Percentiles rank a stretch among this genome's conserved stretches.
These are phyloP conservation scores for Cichladusa arquata DNA, from an alignment of 2,113 vertebrate species.

Conservation along the genomic window DNA sequence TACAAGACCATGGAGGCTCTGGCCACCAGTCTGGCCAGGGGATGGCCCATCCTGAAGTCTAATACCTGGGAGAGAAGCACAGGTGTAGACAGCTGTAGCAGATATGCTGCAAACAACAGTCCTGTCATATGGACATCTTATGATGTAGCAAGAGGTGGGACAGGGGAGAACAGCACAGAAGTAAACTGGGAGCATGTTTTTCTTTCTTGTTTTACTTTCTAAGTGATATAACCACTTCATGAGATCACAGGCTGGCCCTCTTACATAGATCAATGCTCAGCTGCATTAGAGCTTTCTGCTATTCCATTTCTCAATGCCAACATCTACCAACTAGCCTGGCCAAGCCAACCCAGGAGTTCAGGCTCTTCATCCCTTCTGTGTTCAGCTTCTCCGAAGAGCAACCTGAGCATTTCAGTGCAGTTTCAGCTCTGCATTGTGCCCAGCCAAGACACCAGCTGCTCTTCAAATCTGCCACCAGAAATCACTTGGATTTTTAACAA, in stretches of 20 bases:
- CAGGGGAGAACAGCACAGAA: neutral
- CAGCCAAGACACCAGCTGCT: neutral
- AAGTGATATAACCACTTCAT: neutral
- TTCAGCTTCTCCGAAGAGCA: neutral
- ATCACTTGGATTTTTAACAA: neutral
- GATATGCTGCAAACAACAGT: neutral
- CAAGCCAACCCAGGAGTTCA: neutral
- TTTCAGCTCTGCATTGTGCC: neutral
- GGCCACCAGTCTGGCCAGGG: neutral
- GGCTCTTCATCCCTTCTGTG: neutral
- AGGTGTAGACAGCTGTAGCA: neutral
- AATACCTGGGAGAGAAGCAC: neutral
- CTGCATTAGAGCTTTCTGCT: neutral
- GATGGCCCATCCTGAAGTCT: neutral
- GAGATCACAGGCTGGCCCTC: neutral
- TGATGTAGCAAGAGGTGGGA: neutral
- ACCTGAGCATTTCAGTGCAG: neutral
- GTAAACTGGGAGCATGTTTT: neutral
- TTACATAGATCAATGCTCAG: neutral
- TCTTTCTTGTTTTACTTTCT: neutral
- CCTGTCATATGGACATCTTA: rapidly evolving
- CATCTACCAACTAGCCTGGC: neutral
- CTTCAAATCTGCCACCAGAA: neutral
- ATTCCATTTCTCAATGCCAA: neutral
- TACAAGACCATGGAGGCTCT: neutral